Conservation (phyloP, 2,888 invertebrate species). For the Eudemis profundana region DNA sequence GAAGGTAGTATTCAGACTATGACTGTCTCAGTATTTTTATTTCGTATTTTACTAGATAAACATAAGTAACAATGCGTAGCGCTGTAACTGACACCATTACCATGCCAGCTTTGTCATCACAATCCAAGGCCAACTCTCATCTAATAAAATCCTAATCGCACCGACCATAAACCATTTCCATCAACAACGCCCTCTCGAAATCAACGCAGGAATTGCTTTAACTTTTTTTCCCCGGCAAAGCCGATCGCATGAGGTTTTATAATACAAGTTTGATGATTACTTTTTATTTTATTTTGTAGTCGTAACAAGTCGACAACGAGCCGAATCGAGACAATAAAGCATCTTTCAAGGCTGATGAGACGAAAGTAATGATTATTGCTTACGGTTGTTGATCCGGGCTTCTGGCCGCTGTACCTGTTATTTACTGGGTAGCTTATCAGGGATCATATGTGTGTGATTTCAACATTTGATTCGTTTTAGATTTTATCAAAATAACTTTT, state of each 20-base stretch:
- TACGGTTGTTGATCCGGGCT: conserved; percentile 76
- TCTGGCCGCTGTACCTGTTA: conserved; percentile 65
- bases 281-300: conserved; percentile 70
- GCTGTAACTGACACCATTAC: conserved; percentile 18
- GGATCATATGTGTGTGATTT: conserved; percentile 2
- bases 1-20: too few relatives aligned
- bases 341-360: conserved; percentile 80
- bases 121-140: conserved; percentile 37
- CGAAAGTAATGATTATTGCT: conserved; percentile 80
- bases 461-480: background rate
- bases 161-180: conserved; percentile 47
- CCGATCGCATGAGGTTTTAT: conserved; percentile 74
- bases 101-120: conserved; percentile 29
- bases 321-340: conserved; percentile 80
- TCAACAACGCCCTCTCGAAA: conserved; percentile 55
- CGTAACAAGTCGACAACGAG: conserved; percentile 82
- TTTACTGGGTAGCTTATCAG: conserved; percentile 54
- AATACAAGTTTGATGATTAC: conserved; percentile 77
- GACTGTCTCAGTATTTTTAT: too few relatives aligned
- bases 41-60: too few relatives aligned
- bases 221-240: conserved; percentile 60
- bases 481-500: too few relatives aligned
- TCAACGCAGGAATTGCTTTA: conserved; percentile 64
- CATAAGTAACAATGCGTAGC: too few relatives aligned
- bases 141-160: conserved; percentile 44